Percentiles rank a stretch among this genome's conserved stretches.
phyloP scores from a whole-genome alignment of 2,113 vertebrate species.

The Gallinago paraguaiae region DNA sequence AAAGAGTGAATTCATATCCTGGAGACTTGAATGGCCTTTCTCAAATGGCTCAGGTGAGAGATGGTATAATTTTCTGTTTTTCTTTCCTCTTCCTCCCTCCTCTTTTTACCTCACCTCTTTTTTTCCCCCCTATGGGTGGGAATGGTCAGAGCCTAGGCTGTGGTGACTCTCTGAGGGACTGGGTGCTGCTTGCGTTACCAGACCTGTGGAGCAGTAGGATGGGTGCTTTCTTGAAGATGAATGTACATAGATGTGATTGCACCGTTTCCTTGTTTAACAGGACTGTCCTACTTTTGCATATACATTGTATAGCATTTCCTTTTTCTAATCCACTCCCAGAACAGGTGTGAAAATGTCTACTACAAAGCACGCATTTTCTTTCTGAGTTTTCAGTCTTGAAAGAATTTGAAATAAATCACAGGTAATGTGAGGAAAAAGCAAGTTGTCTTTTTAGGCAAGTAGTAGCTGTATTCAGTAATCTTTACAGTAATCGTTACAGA shows the following conservation, averaged over 20 bases:
- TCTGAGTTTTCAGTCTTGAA: not conserved
- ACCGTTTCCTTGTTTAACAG: not conserved
- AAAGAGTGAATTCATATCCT: fast-evolving
- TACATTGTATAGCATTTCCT: not conserved
- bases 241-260: not conserved
- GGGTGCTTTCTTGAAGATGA: not conserved
- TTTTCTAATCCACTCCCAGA: not conserved
- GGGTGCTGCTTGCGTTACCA: fast-evolving
- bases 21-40: not conserved
- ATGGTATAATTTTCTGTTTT: not conserved
- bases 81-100: not conserved
- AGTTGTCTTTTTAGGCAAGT: not conserved
- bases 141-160: not conserved
- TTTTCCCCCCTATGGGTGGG: fast-evolving
- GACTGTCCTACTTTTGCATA: not conserved
- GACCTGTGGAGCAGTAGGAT: not conserved
- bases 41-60: not conserved
- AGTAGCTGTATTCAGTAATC: not conserved
- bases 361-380: not conserved
- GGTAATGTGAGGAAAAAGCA: not conserved
- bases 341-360: not conserved
- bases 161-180: not conserved
- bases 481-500: not conserved
- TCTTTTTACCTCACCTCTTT: not conserved
- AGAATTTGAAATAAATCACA: not conserved